Base-by-base conservation (phyloP, 92 coral and sea anemone species). In the Porites divaricata region DNA sequence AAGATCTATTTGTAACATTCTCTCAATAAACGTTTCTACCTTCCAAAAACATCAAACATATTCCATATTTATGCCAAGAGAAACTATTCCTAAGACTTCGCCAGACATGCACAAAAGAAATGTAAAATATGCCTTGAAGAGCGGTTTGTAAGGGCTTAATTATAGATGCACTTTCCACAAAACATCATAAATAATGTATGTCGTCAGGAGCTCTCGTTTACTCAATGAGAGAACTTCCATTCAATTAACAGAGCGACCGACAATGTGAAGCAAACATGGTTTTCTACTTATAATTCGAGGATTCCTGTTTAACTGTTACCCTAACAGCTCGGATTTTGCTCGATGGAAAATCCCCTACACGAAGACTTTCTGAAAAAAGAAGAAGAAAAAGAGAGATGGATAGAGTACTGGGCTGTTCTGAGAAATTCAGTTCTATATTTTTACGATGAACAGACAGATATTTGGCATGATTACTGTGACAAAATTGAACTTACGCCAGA, bases 361-460 rank as follows among this genome's bases (percentile, higher is more conserved):
- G 86, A 71, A 48, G 86, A 81, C 63, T 72, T 81, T 51, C 51
- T 81, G n/a, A 89, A 89, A 51, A 91, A 79, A 54, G 81, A 85
- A 80, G 95, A 87, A 52, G 66, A 81, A 45, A 89, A 81, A 19
- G 70, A 83, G 9, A 80, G 65, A 28, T 94, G 98, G 98, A 76
- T 79, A 50, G 85, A 86, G 57, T 91, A 86, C 74, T 94, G 98
- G 98, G 98, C 87, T 0, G 67, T 79, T n/a, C 67, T 94, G 75
- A 81, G 65, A 14, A 86, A 74, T 63, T 65, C 84, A 24, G 89
- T 63, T 51, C 77, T 94, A 63, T 93, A 83, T 69, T 94, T 94
- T 68, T 94, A 84, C 88, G 89, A 78, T 41, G 89, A 90, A 45
- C 78, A 59, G 61, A 87, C 88, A 53, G 85, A 91, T 51, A 58